phyloP scores from a whole-genome alignment of 1,140 invertebrate genomes.

The Drosophila truncata region DNA sequence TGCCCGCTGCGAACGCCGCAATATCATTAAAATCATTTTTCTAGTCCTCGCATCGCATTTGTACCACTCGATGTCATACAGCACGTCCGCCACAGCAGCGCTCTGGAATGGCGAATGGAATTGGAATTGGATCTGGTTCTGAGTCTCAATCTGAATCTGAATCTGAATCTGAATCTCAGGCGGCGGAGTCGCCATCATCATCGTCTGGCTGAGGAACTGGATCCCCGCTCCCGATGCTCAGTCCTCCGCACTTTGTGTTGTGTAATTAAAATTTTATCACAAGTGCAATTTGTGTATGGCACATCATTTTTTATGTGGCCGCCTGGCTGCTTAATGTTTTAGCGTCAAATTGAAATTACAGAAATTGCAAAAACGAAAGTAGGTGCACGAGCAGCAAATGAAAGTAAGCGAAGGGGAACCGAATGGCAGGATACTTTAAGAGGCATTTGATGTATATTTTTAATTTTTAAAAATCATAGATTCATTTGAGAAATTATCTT shows the following conservation, averaged over 20 bases:
- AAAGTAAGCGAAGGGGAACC: not conserved
- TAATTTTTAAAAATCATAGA: too few species aligned
- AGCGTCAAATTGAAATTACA: conserved; percentile 73
- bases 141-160: not conserved
- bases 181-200: not conserved
- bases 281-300: conserved; percentile 73
- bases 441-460: not conserved
- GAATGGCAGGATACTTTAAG: not conserved
- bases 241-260: conserved; percentile 53
- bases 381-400: not conserved
- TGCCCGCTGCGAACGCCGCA: conserved; percentile 75
- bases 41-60: conserved; percentile 82
- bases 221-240: conserved; percentile 2
- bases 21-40: conserved; percentile 84
- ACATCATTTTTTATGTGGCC: conserved; percentile 70
- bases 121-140: conserved; percentile 25
- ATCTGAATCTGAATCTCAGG: not conserved
- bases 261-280: conserved; percentile 80
- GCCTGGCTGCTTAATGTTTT: conserved; percentile 59
- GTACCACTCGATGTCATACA: conserved; percentile 82
- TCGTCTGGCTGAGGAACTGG: not conserved
- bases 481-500: too few species aligned
- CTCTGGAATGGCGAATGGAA: conserved; percentile 64
- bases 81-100: conserved; percentile 64
- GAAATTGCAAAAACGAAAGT: conserved; percentile 38